Evolutionary conservation across 2,797 vertebrate genomes (phyloP), one percentile per base, ranked within the genome.

Genomic region (Sebastes variabilis): DNA sequence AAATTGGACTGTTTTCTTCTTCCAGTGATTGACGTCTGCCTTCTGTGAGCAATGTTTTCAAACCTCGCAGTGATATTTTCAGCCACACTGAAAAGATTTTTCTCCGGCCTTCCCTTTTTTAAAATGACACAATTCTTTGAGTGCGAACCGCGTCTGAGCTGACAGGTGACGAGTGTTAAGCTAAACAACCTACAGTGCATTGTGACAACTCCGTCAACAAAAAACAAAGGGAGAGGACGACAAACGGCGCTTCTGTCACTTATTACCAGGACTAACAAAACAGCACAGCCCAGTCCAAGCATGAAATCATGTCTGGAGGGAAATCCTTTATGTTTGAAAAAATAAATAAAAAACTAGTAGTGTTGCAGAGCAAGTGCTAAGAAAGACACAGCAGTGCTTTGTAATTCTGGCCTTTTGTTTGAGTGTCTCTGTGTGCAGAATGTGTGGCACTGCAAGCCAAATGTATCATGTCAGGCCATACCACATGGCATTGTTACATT

Each of bases 1-100:
- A 87, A 92, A 90, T 90, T 91, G 89, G 86, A 85, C 83, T 81
- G 70, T 92, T 92, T 91, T 88, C 87, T 67, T 69, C 66, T 8
- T 8, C 29, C 66, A 0, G 58, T 86, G 91, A 94, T 85, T 92
- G 92, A 88, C 85, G 42, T 64, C 75, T 88, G 84, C 68, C 62
- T 71, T 82, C 72, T 70, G 55, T 8, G 36, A 29, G 72, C 77
- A 64, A 3, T 78, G 71, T 86, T 85, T 81, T 81, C 73, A 80
- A 79, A 89, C 77, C 76, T 81, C 11, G 32, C 82, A 27, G 42
- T 46, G 80, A 85, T 86, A 68, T 82, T 89, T 92, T 72, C 82
- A 73, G 64, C 79, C 77, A 10, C 30, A 22, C 73, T 66, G 52
- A 66, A 75, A 80, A 66, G 9, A 18, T 18, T 67, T 67, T 8